Evolutionary conservation across 2,113 vertebrate genomes (phyloP).

Genomic region (Takifugu flavidus): DNA sequence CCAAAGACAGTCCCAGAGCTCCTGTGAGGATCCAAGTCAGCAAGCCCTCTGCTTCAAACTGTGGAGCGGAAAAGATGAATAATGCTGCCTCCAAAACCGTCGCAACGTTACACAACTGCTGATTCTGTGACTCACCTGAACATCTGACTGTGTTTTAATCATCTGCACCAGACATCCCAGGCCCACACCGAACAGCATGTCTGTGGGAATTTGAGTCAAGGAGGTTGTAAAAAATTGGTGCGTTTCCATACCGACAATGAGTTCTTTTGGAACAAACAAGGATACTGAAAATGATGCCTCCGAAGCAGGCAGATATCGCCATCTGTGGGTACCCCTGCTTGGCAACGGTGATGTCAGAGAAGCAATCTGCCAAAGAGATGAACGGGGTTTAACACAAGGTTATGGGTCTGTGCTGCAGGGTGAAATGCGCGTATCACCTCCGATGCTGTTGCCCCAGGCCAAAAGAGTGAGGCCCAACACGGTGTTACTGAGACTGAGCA

Average conservation of each 20-base stretch:
- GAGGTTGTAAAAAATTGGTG: background rate
- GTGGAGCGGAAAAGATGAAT: conserved; percentile 23
- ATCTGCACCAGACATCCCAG: conserved; percentile 88
- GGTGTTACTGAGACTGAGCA: conserved; percentile 91
- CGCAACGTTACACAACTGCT: background rate
- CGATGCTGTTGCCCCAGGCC: conserved; percentile 97
- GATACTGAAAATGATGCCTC: conserved; percentile 99
- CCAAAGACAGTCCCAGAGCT: conserved; percentile 86
- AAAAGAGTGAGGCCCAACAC: conserved; percentile 92
- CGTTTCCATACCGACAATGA: background rate
- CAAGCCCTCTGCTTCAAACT: conserved; percentile 84
- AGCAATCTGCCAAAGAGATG: conserved; percentile 78
- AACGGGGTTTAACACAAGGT: background rate
- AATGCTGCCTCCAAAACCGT: background rate
- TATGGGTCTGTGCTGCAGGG: too few species aligned
- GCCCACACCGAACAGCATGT: conserved; percentile 91
- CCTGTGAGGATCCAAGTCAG: conserved; percentile 88
- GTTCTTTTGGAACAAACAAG: conserved; percentile 53
- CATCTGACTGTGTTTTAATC: conserved; percentile 56
- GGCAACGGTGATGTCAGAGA: conserved; percentile 92
- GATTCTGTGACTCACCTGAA: conserved; percentile 74
- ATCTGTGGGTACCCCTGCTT: conserved; percentile 94
- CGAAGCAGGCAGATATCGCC: conserved; percentile 96
- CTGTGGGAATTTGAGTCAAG: conserved; percentile 74
- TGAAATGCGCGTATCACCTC: conserved; percentile 30